A percentile compares a stretch with the other conserved stretches of the same genome.
Evolutionary conservation across 2,797 vertebrate species (phyloP).

Genomic region (Smutsia temminckii): DNA sequence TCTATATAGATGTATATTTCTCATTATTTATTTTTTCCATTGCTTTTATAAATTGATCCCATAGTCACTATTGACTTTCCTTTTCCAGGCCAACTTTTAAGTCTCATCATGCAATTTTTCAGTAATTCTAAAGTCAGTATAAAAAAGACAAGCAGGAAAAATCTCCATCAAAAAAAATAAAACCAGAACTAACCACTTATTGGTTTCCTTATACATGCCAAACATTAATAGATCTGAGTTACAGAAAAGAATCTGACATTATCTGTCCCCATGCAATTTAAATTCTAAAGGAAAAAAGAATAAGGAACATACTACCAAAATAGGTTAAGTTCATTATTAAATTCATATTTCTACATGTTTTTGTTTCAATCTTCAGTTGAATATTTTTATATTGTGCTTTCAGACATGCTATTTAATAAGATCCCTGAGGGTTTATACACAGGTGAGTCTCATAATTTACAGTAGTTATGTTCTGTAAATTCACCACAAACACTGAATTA

Average conservation of each 20-base stretch:
- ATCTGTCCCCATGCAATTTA: not conserved
- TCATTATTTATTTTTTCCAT: not conserved
- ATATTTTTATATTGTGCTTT: not conserved
- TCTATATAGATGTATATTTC: not conserved
- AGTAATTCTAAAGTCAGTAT: not conserved
- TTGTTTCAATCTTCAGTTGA: not conserved
- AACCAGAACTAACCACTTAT: not conserved
- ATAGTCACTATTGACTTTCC: not conserved
- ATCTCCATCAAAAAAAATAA: not conserved
- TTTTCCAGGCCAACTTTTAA: not conserved
- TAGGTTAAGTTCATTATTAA: not conserved
- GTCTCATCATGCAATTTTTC: not conserved
- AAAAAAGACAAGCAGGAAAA: not conserved
- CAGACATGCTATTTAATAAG: not conserved
- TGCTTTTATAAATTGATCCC: not conserved
- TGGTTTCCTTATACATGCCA: not conserved
- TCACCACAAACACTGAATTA: not conserved
- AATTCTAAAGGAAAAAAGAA: not conserved
- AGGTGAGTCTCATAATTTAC: not conserved
- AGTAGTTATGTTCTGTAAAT: not conserved
- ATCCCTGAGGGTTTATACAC: not conserved
- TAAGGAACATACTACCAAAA: not conserved
- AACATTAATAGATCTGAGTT: not conserved
- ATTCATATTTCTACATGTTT: not conserved
- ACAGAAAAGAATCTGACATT: not conserved